Base-by-base conservation (phyloP, 2,113 vertebrate genomes). In the Ageneiosus marmoratus region DNA sequence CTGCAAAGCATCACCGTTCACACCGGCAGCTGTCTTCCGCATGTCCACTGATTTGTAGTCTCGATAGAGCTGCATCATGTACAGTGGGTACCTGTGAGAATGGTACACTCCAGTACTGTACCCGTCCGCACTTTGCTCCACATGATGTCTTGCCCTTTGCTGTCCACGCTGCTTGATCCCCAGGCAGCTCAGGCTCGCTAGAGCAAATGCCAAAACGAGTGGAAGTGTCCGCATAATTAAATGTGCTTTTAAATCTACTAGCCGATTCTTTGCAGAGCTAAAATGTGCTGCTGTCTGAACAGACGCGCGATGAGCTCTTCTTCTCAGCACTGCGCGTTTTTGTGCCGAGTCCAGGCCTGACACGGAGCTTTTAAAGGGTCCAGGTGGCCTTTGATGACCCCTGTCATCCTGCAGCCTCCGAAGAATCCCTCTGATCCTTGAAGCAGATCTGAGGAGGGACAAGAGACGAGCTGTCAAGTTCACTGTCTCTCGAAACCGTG, bases 11-110 rank as follows among this genome's bases (percentile, higher is more conserved):
- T 83, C 44, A 2, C 29, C 16, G 8, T 80, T 1, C 58, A 58
- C 13, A 89, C 65, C 63, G 86, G 85, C 60, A 67, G 84, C 79
- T 3, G 63, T 46, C 12, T 24, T 75, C 11, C 62, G 81, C 56
- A 72, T 83, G 34, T 89, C 89, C 0, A 86, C 86, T 0, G 65
- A 72, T 75, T 34, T 89, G 89, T 94, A 91, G 72, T 93, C 90
- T 81, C 90, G 92, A 86, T 96, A 96, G 29, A 96, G 91, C 88
- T 96, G 94, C 94, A 96, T 93, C 96, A 96, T 96, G 91, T 95
- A 95, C 48, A 86, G 80, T 34, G 95, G 95, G 84, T 90, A 95
- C 46, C 88, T 85, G 83, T 84, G 86, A 29, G 72, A 82, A 29
- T 81, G 81, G 53, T 46, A 81, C 0, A 48, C 8, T 0, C 90